These are phyloP conservation scores for Florisuga fusca DNA, from an alignment of 2,797 vertebrate species.

Conservation along the genomic window DNA sequence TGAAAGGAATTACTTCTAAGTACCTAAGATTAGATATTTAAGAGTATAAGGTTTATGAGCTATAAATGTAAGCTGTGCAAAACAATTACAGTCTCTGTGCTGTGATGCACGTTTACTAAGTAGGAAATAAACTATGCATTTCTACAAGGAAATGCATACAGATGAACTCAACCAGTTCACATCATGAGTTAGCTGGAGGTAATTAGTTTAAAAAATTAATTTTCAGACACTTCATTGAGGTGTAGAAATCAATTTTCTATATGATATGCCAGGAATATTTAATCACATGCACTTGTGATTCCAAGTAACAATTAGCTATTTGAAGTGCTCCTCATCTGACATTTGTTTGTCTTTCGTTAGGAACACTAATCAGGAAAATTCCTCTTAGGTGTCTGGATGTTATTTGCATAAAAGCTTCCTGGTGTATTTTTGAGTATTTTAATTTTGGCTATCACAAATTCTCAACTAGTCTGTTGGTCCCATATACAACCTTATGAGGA, in stretches of 20 bases:
- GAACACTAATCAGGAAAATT: not conserved
- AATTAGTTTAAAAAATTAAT: not conserved
- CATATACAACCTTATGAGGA: not conserved
- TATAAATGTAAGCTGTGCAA: not conserved
- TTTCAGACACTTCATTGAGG: not conserved
- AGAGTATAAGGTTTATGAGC: not conserved
- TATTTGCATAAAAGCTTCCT: not conserved
- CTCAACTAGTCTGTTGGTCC: not conserved
- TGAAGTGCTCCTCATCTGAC: not conserved
- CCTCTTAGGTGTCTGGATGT: fast-evolving
- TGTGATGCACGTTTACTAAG: not conserved
- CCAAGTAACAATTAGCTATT: not conserved
- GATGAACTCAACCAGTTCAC: not conserved
- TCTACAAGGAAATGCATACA: not conserved
- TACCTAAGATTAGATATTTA: not conserved
- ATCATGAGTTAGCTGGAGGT: not conserved
- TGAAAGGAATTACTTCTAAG: not conserved
- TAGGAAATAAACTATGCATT: no score
- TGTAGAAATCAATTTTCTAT: not conserved
- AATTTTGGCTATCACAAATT: not conserved
- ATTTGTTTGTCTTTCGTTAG: not conserved
- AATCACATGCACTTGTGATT: not conserved
- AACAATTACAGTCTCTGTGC: not conserved
- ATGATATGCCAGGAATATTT: not conserved
- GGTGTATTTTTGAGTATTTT: not conserved